Evolutionary conservation across 2,113 vertebrate species (phyloP).

Genomic region (Tragelaphus scriptus): DNA sequence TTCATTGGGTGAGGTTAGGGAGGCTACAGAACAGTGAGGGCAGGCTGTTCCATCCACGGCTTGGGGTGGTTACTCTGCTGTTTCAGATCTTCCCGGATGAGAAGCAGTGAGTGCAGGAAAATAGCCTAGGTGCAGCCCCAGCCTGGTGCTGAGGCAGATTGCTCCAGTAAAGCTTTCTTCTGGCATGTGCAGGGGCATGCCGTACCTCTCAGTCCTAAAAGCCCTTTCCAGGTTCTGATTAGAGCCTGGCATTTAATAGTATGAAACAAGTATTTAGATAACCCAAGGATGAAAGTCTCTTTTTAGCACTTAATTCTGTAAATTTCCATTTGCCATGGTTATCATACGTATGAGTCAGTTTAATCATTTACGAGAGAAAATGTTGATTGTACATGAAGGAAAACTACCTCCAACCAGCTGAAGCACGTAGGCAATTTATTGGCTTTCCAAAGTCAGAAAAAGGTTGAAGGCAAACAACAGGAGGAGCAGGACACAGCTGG

Average conservation of each 20-base stretch:
- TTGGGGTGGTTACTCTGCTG: neutral
- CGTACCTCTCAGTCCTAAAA: neutral
- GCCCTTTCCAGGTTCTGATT: neutral
- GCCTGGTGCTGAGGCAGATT: neutral
- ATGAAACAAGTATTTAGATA: neutral
- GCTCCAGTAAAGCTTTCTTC: neutral
- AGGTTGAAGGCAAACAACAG: neutral
- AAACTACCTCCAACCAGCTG: conserved; percentile 42
- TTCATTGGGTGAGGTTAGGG: neutral
- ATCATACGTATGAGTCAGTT: conserved; percentile 9
- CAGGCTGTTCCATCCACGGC: neutral
- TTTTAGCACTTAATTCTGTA: conserved; percentile 8
- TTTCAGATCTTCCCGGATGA: neutral
- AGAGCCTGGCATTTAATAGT: neutral
- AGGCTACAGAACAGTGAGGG: neutral
- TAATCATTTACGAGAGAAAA: conserved; percentile 34
- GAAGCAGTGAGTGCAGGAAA: neutral
- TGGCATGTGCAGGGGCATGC: accelerated
- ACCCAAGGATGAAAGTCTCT: neutral
- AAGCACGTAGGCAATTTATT: conserved; percentile 8
- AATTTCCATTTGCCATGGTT: conserved; percentile 17
- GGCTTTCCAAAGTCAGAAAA: conserved; percentile 7
- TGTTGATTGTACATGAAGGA: conserved; percentile 27
- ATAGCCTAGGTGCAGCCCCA: neutral
- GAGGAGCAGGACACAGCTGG: neutral